Evolutionary conservation across 2,888 invertebrate genomes (phyloP), one percentile per base, ranked within the genome.

Genomic region (Troilus luridus): DNA sequence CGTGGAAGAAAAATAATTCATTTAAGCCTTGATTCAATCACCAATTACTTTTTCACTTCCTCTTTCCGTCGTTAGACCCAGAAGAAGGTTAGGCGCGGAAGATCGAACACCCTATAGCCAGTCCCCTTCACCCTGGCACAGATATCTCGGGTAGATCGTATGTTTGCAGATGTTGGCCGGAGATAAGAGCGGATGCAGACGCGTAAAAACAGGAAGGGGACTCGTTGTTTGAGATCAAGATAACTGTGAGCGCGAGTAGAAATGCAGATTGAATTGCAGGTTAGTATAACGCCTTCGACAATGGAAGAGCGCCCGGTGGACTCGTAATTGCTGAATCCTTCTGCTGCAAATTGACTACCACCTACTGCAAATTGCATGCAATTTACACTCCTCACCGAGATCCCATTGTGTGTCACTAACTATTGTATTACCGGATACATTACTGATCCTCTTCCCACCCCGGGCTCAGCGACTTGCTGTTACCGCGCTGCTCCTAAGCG

Each of bases 241-340:
- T 85, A 85, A 56, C 72, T 77, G 56, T 12, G 85, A 58, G 56
- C 54, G 85, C 54, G 56, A 56, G 85, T 58, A 56, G 56, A 77
- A 77, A 85, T 85, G 85, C 56, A 85, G 85, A 85, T 85, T 85
- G 85, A 85, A 85, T 85, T 85, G 85, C 85, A 56, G 85, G 85
- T 85, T 85, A 85, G 85, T 85, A 58, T 85, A 85, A 85, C 85
- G 85, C 85, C 85, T 85, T 85, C 85, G 56, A 85, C 85, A 85
- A 85, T 85, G 85, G 81, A 41, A 27, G 81, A 41, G 54, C 81
- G 81, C n/a, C 56, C 14, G 7, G n/a, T 85, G 85, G 1, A 41
- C 41, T 41, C 41, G 41, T 85, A 85, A 85, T 85, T 85, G 85
- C 85, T 56, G 54, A 0, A 56, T 56, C 56, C 56, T 77, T 41